Evolutionary conservation across 2,888 invertebrate genomes (phyloP).

Genomic region (Eretmocerus hayati): DNA sequence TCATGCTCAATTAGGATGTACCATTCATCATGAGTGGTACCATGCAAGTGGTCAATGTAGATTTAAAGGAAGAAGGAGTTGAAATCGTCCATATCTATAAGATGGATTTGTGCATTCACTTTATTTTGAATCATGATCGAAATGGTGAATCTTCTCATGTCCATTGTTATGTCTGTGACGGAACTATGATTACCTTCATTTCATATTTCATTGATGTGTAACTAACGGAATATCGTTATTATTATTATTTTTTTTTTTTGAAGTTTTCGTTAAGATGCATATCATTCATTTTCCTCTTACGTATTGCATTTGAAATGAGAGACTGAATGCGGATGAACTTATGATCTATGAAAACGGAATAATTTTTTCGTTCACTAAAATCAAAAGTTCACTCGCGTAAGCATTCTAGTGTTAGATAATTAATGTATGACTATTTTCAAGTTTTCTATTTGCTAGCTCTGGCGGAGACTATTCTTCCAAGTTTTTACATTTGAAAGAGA

Average conservation of each 20-base stretch:
- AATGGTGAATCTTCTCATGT: neutral
- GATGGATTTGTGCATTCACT: slow-evolving; percentile 4
- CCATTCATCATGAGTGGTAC: no score
- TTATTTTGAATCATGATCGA: neutral
- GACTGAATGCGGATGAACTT: slow-evolving; percentile 17
- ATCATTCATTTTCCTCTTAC: slow-evolving; percentile 7
- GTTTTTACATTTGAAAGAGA: neutral
- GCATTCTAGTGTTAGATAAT: slow-evolving; percentile 22
- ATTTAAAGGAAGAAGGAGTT: neutral
- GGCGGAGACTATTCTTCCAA: slow-evolving; percentile 1
- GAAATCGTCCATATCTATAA: slow-evolving; percentile 17
- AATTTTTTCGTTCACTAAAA: slow-evolving; percentile 3
- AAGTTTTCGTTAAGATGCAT: neutral
- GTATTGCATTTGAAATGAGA: slow-evolving; percentile 17
- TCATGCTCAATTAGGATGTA: no score
- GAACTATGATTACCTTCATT: slow-evolving; percentile 18
- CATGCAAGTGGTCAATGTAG: no score
- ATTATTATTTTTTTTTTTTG: slow-evolving; percentile 2
- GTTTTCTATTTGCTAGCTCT: slow-evolving; percentile 14
- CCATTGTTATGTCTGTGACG: slow-evolving; percentile 17
- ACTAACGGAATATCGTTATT: slow-evolving; percentile 6
- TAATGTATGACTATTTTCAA: slow-evolving; percentile 15
- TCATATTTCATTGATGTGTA: slow-evolving; percentile 10
- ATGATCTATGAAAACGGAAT: slow-evolving; percentile 2
- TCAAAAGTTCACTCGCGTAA: slow-evolving; percentile 15